phyloP scores from a whole-genome alignment of 2,113 vertebrate genomes.

The Callipepla californica region DNA sequence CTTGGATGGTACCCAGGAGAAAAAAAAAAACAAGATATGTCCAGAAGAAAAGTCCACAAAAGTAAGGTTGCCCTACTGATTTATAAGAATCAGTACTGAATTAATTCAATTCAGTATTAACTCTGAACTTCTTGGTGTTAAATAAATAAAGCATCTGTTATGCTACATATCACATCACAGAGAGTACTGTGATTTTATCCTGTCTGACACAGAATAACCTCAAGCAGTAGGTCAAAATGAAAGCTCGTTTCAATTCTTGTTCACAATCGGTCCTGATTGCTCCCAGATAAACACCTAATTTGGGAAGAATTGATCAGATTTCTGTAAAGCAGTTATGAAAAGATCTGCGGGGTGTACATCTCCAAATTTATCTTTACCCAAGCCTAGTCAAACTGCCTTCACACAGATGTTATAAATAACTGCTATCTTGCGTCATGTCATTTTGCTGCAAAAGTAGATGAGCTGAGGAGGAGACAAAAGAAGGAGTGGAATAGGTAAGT shows the following conservation, averaged over 20 bases:
- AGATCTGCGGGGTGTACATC: neutral
- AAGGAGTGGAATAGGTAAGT: neutral
- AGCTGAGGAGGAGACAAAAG: neutral
- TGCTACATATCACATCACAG: neutral
- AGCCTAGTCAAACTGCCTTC: constrained; percentile 18
- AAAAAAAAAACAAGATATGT: neutral
- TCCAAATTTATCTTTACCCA: neutral
- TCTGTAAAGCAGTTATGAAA: neutral
- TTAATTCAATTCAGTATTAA: neutral
- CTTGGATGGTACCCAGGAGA: neutral
- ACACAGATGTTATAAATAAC: constrained; percentile 4
- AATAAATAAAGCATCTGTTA: constrained; percentile 5
- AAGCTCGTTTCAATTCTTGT: constrained; percentile 6
- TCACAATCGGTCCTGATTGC: neutral
- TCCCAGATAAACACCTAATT: neutral
- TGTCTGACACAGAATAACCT: neutral
- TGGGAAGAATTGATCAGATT: neutral
- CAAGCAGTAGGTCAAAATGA: constrained; percentile 32
- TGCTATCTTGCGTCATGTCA: neutral
- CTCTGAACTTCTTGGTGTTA: neutral
- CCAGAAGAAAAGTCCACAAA: neutral
- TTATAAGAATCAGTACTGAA: neutral
- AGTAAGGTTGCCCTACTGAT: neutral
- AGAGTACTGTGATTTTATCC: neutral
- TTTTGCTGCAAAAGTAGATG: constrained; percentile 14